phyloP scores from a whole-genome alignment of 2,888 invertebrate genomes.

The Aproaerema taeniolella region DNA sequence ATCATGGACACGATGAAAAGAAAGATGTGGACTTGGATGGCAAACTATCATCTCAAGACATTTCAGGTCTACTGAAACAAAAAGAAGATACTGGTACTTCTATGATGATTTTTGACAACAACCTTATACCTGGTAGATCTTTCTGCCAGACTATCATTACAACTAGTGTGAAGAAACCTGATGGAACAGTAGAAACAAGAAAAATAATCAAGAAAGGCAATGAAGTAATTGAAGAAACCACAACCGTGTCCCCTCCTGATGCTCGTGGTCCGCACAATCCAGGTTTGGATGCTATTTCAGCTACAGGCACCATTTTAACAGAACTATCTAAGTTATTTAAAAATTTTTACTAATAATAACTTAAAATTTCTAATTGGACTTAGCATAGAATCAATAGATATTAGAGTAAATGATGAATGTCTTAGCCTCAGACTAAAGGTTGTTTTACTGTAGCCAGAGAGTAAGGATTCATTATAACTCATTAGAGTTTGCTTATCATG shows the following conservation, averaged over 20 bases:
- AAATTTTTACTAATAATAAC: conserved; percentile 43
- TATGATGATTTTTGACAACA: conserved; percentile 37
- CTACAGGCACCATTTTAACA: conserved; percentile 41
- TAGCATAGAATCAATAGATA: background rate
- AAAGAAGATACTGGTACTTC: conserved; percentile 31
- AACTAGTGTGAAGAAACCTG: conserved; percentile 59
- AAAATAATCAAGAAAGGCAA: conserved; percentile 61
- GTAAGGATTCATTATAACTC: too few relatives aligned
- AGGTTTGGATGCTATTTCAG: conserved; percentile 37
- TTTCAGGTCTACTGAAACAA: conserved; percentile 56
- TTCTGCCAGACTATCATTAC: conserved; percentile 66
- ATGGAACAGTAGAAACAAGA: conserved; percentile 59
- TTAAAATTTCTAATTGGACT: too few relatives aligned
- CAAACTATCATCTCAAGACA: conserved; percentile 60
- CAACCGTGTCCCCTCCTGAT: conserved; percentile 36
- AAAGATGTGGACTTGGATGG: conserved; percentile 62
- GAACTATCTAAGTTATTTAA: conserved; percentile 53
- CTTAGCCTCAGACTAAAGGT: too few relatives aligned
- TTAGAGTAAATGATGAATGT: too few relatives aligned
- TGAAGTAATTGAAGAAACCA: conserved; percentile 57
- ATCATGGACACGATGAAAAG: conserved; percentile 37
- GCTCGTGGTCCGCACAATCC: conserved; percentile 29
- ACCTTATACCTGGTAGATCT: conserved; percentile 48
- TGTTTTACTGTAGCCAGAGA: too few relatives aligned
- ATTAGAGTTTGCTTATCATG: too few relatives aligned